Percentiles rank a stretch among this genome's conserved stretches.
Conservation (phyloP, 2,888 invertebrate genomes). For the Polietes domitor region DNA sequence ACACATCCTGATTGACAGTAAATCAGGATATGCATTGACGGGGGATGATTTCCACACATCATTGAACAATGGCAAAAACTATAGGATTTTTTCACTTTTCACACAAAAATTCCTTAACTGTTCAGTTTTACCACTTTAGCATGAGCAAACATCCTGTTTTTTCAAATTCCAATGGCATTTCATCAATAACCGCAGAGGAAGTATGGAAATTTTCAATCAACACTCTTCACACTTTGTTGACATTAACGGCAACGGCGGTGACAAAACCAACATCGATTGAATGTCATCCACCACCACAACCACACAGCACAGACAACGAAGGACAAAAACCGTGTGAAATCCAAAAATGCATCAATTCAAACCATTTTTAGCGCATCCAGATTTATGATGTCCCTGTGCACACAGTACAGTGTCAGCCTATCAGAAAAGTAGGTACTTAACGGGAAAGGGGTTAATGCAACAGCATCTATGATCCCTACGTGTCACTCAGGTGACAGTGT, state of each 20-base stretch:
- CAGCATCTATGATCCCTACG: neutral
- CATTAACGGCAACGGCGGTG: conserved; percentile 33
- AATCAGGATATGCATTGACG: neutral
- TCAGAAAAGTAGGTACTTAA: neutral
- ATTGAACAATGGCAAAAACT: neutral
- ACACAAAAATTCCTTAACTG: conserved; percentile 26
- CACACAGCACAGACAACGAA: neutral
- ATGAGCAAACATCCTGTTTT: conserved; percentile 47
- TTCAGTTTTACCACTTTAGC: conserved; percentile 39
- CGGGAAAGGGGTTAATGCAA: conserved; percentile 12
- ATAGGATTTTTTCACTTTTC: neutral
- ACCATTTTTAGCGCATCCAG: neutral
- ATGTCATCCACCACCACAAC: no score
- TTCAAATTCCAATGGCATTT: neutral
- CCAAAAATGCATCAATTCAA: neutral
- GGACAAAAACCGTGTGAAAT: conserved; percentile 23
- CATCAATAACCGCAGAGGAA: conserved; percentile 12
- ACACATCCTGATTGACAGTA: neutral
- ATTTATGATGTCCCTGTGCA: neutral
- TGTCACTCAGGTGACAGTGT: neutral
- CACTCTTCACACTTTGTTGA: conserved; percentile 31
- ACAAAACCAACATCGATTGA: conserved; percentile 11
- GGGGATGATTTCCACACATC: neutral
- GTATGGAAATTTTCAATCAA: conserved; percentile 28
- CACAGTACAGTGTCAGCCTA: neutral